phyloP scores from a whole-genome alignment of 2,888 invertebrate genomes.

The Tridacna gigas region DNA sequence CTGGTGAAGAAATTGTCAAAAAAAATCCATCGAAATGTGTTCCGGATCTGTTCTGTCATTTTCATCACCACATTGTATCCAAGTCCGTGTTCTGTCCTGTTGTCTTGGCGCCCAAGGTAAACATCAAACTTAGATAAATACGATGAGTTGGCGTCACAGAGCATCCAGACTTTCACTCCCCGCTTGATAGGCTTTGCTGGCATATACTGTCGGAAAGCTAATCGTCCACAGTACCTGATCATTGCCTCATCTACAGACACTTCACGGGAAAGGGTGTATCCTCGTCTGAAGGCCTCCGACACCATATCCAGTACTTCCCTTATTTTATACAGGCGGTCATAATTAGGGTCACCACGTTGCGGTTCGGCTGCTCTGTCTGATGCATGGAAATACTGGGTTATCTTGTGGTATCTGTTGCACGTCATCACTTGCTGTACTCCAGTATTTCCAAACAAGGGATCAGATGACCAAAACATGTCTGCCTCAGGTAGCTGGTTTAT shows the following conservation, averaged over 20 bases:
- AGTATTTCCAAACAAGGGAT: conserved; percentile 25
- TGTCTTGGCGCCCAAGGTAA: conserved; percentile 16
- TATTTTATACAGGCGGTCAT: conserved; percentile 23
- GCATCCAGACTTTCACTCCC: conserved; percentile 45
- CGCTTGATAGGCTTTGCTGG: too few species aligned
- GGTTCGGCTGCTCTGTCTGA: conserved; percentile 27
- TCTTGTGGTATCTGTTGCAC: conserved; percentile 41
- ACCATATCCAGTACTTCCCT: not conserved
- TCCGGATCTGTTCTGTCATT: not conserved
- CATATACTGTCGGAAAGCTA: too few species aligned
- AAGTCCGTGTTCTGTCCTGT: conserved; percentile 30
- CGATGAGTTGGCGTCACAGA: conserved; percentile 23
- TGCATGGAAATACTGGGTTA: conserved; percentile 40
- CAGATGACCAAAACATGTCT: conserved; percentile 44
- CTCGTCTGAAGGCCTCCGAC: not conserved
- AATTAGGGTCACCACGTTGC: not conserved
- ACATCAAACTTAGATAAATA: conserved; percentile 34
- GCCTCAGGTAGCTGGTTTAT: conserved; percentile 31
- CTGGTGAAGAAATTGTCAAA: conserved; percentile 38
- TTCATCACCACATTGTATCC: conserved; percentile 39
- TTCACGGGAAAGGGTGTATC: conserved; percentile 27
- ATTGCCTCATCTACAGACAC: conserved; percentile 43
- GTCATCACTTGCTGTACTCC: conserved; percentile 27
- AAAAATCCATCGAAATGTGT: conserved; percentile 4
- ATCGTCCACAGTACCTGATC: conserved; percentile 28